phyloP scores from a whole-genome alignment of 2,113 vertebrate species.

The Dunckerocampus dactyliophorus region DNA sequence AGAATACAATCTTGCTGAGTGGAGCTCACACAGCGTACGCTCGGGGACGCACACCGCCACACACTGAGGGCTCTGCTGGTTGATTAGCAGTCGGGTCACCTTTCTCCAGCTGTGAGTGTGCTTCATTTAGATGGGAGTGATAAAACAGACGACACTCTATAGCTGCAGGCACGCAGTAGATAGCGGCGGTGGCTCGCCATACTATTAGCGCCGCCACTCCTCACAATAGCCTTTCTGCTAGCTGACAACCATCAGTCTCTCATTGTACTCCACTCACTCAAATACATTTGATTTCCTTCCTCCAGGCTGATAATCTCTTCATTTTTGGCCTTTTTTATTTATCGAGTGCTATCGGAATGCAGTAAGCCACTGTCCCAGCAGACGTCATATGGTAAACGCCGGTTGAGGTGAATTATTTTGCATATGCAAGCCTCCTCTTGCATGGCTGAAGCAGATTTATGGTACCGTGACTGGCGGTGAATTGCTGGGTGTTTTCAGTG shows the following conservation, averaged over 20 bases:
- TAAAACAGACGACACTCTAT: constrained; percentile 60
- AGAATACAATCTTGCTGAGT: constrained; percentile 42
- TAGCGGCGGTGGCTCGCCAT: constrained; percentile 39
- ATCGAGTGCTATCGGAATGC: constrained; percentile 1
- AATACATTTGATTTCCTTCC: constrained; percentile 6
- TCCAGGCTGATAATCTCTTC: constrained; percentile 12
- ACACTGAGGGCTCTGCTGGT: constrained; percentile 36
- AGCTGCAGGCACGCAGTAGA: constrained; percentile 50
- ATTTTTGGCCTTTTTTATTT: constrained; percentile 8
- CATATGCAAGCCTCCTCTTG: constrained; percentile 30
- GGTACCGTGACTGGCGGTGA: constrained; percentile 29
- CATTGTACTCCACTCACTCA: constrained; percentile 24
- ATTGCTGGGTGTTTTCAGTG: constrained; percentile 15
- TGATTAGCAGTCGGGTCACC: constrained; percentile 73
- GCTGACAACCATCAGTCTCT: constrained; percentile 7
- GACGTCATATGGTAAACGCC: too few relatives aligned
- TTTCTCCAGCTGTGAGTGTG: constrained; percentile 68
- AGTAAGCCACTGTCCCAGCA: neutral
- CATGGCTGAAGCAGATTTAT: constrained; percentile 14
- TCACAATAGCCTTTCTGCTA: constrained; percentile 23
- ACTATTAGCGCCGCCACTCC: constrained; percentile 30
- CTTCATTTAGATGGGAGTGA: constrained; percentile 66
- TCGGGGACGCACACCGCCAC: constrained; percentile 25
- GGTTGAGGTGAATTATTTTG: constrained; percentile 12
- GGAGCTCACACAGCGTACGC: constrained; percentile 21